These are phyloP conservation scores for Philaethria dido DNA, from an alignment of 2,888 invertebrate genomes.

Conservation along the genomic window DNA sequence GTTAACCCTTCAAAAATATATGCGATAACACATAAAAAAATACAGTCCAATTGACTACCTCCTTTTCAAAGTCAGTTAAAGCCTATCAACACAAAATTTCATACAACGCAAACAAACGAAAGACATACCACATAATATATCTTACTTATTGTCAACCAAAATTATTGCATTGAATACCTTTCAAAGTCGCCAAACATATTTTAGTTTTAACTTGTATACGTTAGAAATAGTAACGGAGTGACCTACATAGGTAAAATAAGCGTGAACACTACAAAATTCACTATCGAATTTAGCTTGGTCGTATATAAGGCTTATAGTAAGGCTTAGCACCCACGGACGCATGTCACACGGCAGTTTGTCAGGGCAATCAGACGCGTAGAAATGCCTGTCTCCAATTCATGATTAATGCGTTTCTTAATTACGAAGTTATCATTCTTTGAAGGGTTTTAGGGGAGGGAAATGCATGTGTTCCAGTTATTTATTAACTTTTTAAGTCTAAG, in stretches of 20 bases:
- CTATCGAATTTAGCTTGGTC: conserved; percentile 40
- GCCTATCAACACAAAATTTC: no score
- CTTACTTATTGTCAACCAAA: conserved; percentile 29
- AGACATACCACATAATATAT: conserved; percentile 18
- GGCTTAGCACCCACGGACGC: conserved; percentile 62
- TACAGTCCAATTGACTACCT: no score
- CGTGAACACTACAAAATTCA: conserved; percentile 41
- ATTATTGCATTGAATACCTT: conserved; percentile 33
- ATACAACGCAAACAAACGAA: no score
- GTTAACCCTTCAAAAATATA: no score
- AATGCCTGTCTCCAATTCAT: conserved; percentile 69
- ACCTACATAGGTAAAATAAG: conserved; percentile 41
- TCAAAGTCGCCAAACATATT: conserved; percentile 32
- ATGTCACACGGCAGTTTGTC: conserved; percentile 77
- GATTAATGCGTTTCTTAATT: conserved; percentile 83
- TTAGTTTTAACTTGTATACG: conserved; percentile 35
- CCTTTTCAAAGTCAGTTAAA: no score
- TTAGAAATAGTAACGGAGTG: conserved; percentile 38
- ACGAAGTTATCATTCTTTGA: conserved; percentile 72
- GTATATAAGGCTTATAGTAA: conserved; percentile 47
- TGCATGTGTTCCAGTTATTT: conserved; percentile 80
- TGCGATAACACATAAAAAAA: no score
- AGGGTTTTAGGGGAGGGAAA: conserved; percentile 45
- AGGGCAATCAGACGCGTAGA: conserved; percentile 67
- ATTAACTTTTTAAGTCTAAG: conserved; percentile 70